Conservation (phyloP, 2,113 vertebrate species). For the Chamaea fasciata region DNA sequence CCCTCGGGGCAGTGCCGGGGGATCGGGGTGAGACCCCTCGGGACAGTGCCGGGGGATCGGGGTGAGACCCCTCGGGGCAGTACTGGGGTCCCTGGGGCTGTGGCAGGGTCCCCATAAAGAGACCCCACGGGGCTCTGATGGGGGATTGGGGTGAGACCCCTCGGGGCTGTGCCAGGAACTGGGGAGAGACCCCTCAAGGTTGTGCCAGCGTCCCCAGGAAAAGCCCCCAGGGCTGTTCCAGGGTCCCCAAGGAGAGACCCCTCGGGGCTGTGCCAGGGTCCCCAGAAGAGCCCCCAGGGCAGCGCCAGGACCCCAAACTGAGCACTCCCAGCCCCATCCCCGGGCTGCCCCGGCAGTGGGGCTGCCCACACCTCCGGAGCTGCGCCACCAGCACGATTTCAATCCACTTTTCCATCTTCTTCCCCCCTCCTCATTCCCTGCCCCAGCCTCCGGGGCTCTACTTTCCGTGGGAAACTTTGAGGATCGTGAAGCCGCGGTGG, state of each 20-base stretch:
- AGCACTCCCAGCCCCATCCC: background rate
- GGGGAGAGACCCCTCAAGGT: too few species aligned
- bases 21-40: too few species aligned
- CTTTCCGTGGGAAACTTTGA: background rate
- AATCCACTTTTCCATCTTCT: background rate
- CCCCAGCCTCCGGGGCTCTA: background rate
- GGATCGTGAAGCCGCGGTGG: fast-evolving
- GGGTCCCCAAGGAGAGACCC: background rate
- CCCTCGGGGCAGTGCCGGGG: background rate
- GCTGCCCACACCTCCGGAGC: background rate
- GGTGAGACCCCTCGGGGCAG: background rate
- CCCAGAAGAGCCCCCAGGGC: background rate
- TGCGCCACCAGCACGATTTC: background rate
- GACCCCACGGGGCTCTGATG: background rate
- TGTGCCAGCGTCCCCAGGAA: background rate
- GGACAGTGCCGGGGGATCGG: background rate
- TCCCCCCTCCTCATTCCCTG: background rate
- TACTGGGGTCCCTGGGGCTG: background rate
- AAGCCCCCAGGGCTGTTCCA: too few species aligned
- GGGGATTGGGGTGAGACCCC: too few species aligned
- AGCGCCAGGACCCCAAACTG: background rate
- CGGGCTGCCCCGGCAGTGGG: background rate
- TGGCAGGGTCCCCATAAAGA: background rate
- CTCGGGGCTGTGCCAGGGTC: background rate
- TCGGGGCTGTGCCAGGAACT: too few species aligned